phyloP scores from a whole-genome alignment of 1,140 invertebrate species.

The Akabosia matsudoensis region DNA sequence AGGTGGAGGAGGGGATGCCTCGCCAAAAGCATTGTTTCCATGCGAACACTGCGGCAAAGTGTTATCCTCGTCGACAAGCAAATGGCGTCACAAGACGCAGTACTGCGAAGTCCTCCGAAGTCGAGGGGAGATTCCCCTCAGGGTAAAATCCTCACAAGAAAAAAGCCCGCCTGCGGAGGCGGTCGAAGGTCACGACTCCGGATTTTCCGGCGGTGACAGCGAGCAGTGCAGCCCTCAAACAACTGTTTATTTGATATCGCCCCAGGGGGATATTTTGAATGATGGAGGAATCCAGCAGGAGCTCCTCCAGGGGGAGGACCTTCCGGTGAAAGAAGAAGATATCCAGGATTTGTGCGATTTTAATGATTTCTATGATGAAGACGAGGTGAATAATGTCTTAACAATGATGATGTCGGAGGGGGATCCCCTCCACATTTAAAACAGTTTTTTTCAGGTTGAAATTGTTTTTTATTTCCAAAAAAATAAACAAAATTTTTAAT shows the following conservation, averaged over 20 bases:
- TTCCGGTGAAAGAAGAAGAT: neutral
- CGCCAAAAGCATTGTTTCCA: no score
- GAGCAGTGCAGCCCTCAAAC: neutral
- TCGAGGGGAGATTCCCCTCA: neutral
- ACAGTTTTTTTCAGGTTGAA: no score
- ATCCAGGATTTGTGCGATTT: neutral
- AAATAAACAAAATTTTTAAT: no score
- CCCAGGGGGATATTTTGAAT: neutral
- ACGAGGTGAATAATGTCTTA: neutral
- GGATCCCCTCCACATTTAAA: neutral
- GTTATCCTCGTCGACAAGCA: neutral
- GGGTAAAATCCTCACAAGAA: neutral
- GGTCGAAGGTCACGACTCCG: no score
- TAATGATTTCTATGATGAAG: neutral
- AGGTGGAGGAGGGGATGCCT: no score
- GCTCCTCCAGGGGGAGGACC: neutral
- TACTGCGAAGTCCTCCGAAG: neutral
- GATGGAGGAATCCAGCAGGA: neutral
- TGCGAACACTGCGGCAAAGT: neutral
- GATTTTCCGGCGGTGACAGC: no score
- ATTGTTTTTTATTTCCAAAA: no score
- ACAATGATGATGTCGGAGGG: neutral
- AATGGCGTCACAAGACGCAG: neutral
- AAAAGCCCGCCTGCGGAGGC: no score
- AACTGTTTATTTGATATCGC: neutral